These are phyloP conservation scores for Autographa gamma DNA, from an alignment of 2,888 invertebrate genomes.

Conservation along the genomic window DNA sequence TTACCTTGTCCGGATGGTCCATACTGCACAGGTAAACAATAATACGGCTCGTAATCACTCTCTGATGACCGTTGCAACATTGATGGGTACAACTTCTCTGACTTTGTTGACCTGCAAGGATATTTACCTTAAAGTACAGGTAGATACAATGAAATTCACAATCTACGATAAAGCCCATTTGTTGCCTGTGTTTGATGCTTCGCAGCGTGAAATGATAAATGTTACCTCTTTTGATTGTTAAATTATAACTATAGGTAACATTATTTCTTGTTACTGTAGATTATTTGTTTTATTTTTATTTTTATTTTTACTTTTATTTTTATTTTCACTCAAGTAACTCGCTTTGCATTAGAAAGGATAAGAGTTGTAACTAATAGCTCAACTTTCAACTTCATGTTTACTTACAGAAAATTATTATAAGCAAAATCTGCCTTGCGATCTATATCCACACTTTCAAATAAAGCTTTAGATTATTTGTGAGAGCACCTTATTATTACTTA, in stretches of 20 bases:
- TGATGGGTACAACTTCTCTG: conserved; percentile 97
- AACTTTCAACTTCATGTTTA: too few species aligned
- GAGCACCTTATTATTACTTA: background rate
- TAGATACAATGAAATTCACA: background rate
- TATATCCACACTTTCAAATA: too few species aligned
- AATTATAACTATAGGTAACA: background rate
- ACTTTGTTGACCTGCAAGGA: conserved; percentile 95
- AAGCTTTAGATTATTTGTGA: too few species aligned
- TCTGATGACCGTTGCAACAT: conserved; percentile 95
- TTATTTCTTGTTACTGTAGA: too few species aligned
- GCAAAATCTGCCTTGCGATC: too few species aligned
- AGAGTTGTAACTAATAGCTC: too few species aligned
- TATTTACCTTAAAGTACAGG: conserved; percentile 19
- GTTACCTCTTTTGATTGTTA: background rate
- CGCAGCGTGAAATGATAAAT: conserved; percentile 37
- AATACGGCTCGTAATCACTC: conserved; percentile 95
- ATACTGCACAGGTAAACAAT: conserved; percentile 93
- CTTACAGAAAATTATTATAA: too few species aligned
- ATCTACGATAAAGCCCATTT: conserved; percentile 53
- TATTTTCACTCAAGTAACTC: background rate
- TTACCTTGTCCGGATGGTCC: conserved; percentile 90
- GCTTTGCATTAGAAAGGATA: background rate
- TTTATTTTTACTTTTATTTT: background rate
- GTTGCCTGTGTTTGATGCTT: conserved; percentile 32
- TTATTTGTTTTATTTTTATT: background rate